A percentile compares a stretch with the other conserved stretches of the same genome.
Evolutionary conservation across 2,113 vertebrate genomes (phyloP).

Genomic region (Eudyptes chrysolophus): DNA sequence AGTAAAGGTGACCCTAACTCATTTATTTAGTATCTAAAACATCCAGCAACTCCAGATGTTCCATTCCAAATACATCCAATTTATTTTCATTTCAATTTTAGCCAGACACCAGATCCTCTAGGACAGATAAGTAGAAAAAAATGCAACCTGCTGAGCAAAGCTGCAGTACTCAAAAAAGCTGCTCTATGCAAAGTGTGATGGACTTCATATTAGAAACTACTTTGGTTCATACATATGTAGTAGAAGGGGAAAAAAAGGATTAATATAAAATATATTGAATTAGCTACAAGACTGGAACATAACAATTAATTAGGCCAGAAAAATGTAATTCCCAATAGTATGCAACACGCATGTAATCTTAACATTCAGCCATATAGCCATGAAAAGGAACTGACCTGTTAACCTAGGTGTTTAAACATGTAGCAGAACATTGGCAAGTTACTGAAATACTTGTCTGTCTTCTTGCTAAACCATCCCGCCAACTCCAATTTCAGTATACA

Average conservation of each 20-base stretch:
- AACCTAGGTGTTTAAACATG: background rate
- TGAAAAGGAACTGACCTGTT: background rate
- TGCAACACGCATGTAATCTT: rapidly evolving
- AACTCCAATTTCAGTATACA: background rate
- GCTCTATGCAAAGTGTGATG: background rate
- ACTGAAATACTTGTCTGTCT: background rate
- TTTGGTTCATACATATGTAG: background rate
- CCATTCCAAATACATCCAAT: background rate
- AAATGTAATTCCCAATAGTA: background rate
- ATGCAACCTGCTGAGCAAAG: background rate
- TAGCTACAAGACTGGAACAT: background rate
- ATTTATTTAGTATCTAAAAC: background rate
- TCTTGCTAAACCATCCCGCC: background rate
- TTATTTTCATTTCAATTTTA: background rate
- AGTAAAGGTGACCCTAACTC: background rate
- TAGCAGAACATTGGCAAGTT: background rate
- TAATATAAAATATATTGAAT: background rate
- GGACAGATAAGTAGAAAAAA: background rate
- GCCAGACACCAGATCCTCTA: background rate
- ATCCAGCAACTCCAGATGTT: conserved; percentile 12
- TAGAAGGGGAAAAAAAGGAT: background rate
- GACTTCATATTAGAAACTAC: background rate
- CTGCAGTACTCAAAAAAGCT: background rate
- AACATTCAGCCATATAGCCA: background rate
- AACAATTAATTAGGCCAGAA: background rate